These are phyloP conservation scores for Scaptomyza montana DNA, from an alignment of 1,140 invertebrate species.

Conservation along the genomic window DNA sequence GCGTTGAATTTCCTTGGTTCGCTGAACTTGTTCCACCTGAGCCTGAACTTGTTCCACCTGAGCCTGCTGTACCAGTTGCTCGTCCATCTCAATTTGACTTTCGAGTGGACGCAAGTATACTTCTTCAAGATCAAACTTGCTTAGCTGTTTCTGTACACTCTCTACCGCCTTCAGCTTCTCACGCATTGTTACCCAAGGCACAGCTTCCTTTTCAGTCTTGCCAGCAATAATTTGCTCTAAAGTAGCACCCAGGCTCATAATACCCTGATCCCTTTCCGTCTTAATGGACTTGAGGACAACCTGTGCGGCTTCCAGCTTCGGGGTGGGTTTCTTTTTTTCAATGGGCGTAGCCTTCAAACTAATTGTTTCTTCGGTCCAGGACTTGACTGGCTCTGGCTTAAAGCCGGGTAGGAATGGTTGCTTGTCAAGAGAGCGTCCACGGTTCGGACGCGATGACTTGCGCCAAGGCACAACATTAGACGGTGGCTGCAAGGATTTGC, in stretches of 20 bases:
- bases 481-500: constrained; percentile 77
- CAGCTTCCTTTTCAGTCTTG: constrained; percentile 77
- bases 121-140: constrained; percentile 80
- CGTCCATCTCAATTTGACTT: constrained; percentile 64
- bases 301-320: constrained; percentile 77
- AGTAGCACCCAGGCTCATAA: constrained; percentile 76
- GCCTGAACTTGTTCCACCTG: constrained; percentile 68
- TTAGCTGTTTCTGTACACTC: constrained; percentile 71
- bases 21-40: constrained; percentile 61
- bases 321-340: constrained; percentile 79
- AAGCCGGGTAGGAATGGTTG: constrained; percentile 70
- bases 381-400: constrained; percentile 81
- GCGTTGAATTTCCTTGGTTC: constrained; percentile 71
- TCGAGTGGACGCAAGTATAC: constrained; percentile 73
- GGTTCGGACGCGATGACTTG: constrained; percentile 71
- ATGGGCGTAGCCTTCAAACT: constrained; percentile 85
- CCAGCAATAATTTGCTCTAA: constrained; percentile 77
- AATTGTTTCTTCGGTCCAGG: constrained; percentile 86
- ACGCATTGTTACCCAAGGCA: constrained; percentile 83
- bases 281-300: constrained; percentile 83
- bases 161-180: constrained; percentile 79
- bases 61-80: constrained; percentile 64
- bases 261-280: constrained; percentile 74
- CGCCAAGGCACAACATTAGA: constrained; percentile 80
- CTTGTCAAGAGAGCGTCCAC: constrained; percentile 80